These are phyloP conservation scores for Hirtodrosophila cameraria DNA, from an alignment of 2,888 invertebrate genomes.

Conservation along the genomic window DNA sequence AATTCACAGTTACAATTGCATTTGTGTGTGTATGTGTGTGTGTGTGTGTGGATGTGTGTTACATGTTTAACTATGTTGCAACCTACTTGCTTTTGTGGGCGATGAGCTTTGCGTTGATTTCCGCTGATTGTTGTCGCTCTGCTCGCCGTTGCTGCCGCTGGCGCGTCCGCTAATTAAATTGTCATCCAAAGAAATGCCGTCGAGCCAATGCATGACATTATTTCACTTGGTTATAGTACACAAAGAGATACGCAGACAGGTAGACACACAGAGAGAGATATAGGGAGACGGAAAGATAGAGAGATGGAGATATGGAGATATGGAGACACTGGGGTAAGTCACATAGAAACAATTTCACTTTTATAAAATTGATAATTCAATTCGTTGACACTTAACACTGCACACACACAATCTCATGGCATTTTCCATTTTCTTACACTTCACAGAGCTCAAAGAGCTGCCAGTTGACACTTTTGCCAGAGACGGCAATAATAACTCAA, in stretches of 20 bases:
- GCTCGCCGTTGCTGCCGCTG: constrained; percentile 80
- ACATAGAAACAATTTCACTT: constrained; percentile 27
- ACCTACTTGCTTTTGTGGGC: constrained; percentile 81
- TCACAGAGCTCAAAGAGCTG: too few species aligned
- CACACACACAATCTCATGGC: constrained; percentile 17
- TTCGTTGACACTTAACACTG: constrained; percentile 29
- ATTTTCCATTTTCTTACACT: constrained; percentile 26
- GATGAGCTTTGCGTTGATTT: constrained; percentile 75
- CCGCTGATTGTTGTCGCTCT: constrained; percentile 79
- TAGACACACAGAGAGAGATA: constrained; percentile 1
- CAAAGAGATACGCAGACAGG: constrained; percentile 15
- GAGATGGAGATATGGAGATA: neutral
- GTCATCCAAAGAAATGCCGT: constrained; percentile 82
- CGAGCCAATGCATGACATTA: constrained; percentile 83
- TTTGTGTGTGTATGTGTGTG: constrained; percentile 16
- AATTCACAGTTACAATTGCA: constrained; percentile 3
- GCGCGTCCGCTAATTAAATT: constrained; percentile 82
- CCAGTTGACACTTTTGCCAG: constrained; percentile 11
- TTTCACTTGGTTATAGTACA: constrained; percentile 50
- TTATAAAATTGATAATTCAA: constrained; percentile 32
- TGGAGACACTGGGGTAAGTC: constrained; percentile 18
- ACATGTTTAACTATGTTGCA: constrained; percentile 42
- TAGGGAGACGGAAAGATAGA: neutral
- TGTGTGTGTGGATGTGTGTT: constrained; percentile 13
- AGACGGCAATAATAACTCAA: constrained; percentile 35